Base-by-base conservation (phyloP, 2,797 vertebrate species). In the Phrynocephalus guinanensis region DNA sequence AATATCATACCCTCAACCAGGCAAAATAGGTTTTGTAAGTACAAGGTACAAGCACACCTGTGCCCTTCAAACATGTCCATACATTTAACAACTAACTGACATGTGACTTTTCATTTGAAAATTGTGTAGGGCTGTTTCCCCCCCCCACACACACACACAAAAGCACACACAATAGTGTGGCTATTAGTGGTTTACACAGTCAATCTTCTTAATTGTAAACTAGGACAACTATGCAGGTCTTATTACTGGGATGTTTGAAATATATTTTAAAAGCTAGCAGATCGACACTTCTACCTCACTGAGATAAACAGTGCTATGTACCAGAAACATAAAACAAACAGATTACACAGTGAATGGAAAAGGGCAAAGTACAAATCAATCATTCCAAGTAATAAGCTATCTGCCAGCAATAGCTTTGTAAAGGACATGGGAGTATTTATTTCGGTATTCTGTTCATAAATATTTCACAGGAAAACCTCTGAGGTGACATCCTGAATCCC, bases 361-460 rank as follows among this genome's bases (percentile, higher is more conserved):
- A 95, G 93, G 92, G 91, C 92, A 93, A 93, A 91, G 86, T 83
- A 91, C 87, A 93, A 94, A 94, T 94, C 94, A 94, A 93, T 93
- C 90, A 92, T 88, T 92, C 89, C 50, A 52, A 88, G 89, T 95
- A 95, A 93, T 91, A 94, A 92, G 88, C 79, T 84, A 85, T 89
- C 70, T 90, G 90, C 76, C 91, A 90, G 87, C 71, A 88, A 79
- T 82, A 90, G 72, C 76, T 82, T 33, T 67, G 90, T 38, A 90
- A 86, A 48, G 78, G 91, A 90, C 3, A 92, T 86, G 85, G 83
- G 72, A 94, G 67, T 85, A 88, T 86, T 91, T 86, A 91, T 24
- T 70, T 86, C 84, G 22, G 24, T 79, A 80, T 91, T 90, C 72
- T 78, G 50, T 89, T 38, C 44, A 83, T 13, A 89, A 28, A 78